Percentiles rank a stretch among this genome's conserved stretches.
phyloP scores from a whole-genome alignment of 2,797 vertebrate genomes.

The Diceros bicornis region DNA sequence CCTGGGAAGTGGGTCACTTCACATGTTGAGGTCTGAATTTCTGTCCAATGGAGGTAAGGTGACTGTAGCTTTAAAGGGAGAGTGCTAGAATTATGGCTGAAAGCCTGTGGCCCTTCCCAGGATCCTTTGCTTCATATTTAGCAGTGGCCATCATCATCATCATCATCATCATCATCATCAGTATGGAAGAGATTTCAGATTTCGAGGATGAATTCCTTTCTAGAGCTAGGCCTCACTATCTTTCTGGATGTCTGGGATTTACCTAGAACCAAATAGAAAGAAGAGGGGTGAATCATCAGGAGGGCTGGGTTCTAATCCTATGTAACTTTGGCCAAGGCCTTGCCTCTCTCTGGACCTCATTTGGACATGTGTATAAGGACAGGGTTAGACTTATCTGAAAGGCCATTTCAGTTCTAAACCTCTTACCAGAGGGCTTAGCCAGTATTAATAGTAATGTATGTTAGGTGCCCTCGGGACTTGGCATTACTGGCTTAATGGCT shows the following conservation, averaged over 20 bases:
- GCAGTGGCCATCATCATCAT: neutral
- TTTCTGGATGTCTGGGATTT: neutral
- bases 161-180: neutral
- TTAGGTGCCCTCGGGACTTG: neutral
- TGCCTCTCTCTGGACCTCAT: neutral
- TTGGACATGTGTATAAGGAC: neutral
- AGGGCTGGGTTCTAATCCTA: neutral
- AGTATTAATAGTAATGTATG: neutral
- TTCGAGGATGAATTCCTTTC: neutral
- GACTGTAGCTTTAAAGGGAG: neutral
- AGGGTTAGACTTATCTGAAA: slow-evolving; percentile 15
- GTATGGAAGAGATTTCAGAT: neutral
- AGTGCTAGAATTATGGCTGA: neutral
- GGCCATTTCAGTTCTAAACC: neutral
- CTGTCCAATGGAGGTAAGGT: neutral
- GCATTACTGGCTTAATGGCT: slow-evolving; percentile 13
- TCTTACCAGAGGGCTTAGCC: neutral
- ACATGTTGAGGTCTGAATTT: neutral
- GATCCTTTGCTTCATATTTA: neutral
- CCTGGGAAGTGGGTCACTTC: neutral
- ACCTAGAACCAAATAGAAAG: neutral
- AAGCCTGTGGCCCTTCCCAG: neutral
- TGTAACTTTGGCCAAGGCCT: neutral
- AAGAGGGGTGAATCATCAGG: neutral
- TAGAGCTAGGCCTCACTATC: neutral